phyloP scores from a whole-genome alignment of 2,797 vertebrate species.

The Xyrichtys novacula region DNA sequence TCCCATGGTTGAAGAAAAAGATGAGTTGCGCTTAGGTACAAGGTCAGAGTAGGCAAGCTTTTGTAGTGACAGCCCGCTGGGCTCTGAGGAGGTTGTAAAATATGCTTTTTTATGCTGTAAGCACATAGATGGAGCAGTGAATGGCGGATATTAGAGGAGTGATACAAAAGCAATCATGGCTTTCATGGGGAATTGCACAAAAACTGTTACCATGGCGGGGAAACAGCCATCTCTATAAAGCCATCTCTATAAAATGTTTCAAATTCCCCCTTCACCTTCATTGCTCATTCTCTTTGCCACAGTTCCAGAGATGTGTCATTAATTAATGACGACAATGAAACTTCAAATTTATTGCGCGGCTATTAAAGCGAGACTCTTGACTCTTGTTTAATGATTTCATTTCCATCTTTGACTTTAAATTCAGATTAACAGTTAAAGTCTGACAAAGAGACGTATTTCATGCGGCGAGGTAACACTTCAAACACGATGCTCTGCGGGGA shows the following conservation, averaged over 20 bases:
- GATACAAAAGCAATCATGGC: slow-evolving; percentile 66
- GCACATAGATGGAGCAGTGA: slow-evolving; percentile 48
- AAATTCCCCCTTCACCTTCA: slow-evolving; percentile 36
- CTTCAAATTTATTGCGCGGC: slow-evolving; percentile 22
- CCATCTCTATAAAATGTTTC: slow-evolving; percentile 30
- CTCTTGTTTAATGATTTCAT: slow-evolving; percentile 44
- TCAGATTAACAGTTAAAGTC: slow-evolving; percentile 21
- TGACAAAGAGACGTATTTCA: slow-evolving; percentile 23
- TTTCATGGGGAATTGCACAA: slow-evolving; percentile 68
- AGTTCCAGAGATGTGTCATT: slow-evolving; percentile 27
- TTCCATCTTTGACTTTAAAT: slow-evolving; percentile 49
- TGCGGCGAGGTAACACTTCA: slow-evolving; percentile 15
- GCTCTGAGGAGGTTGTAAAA: slow-evolving; percentile 45
- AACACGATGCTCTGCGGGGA: slow-evolving; percentile 33
- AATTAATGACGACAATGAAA: slow-evolving; percentile 45
- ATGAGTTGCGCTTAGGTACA: slow-evolving; percentile 34
- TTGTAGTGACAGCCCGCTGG: slow-evolving; percentile 50
- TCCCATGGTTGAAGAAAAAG: slow-evolving; percentile 44
- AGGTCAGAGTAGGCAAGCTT: slow-evolving; percentile 58
- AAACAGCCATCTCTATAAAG: slow-evolving; percentile 8
- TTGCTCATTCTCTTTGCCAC: slow-evolving; percentile 47
- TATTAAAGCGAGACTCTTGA: slow-evolving; percentile 35
- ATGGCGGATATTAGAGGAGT: slow-evolving; percentile 46
- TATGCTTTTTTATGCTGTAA: slow-evolving; percentile 44
- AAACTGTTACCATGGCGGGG: slow-evolving; percentile 28